Evolutionary conservation across 2,888 invertebrate species (phyloP), one percentile per base, ranked within the genome.

Genomic region (Caenorhabditis zanzibari): DNA sequence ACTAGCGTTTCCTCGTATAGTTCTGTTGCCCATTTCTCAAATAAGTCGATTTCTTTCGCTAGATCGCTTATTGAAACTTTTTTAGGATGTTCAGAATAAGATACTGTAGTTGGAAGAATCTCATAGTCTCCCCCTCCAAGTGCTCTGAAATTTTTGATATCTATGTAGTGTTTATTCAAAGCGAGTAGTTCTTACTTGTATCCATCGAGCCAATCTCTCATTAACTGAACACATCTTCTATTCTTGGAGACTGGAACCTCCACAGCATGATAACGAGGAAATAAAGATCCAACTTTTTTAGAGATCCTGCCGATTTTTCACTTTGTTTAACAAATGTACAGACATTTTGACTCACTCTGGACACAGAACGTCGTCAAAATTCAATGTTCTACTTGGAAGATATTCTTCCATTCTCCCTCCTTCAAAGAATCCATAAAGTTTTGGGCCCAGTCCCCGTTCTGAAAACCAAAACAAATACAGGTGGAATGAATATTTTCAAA

Each of bases 1-100:
- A 75, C 75, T n/a, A 75, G 7, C n/a, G 75, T 75, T 16, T 75
- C 19, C 59, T 66, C 66, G 19, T 56, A 75, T 5, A 75, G n/a
- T 24, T 47, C 61, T 6, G 58, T 49, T 32, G 66, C 14, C 52
- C 66, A 52, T 32, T 52, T 52, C 35, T 68, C 66, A 24, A 68
- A 54, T 19, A 35, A 22, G 14, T 68, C 52, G 3, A 75, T 56
- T 26, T 75, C 75, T 6, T 19, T 5, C 1, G 22, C 16, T 26
- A 75, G 14, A 24, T 68, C 75, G n/a, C 59, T 58, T 2, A 75
- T n/a, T 16, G 75, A 66, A 28, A 75, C 49, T 12, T 1, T 12
- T 24, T 58, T 49, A 19, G 75, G 75, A 68, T 75, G 75, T 7
- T 75, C 75, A 35, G 66, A 59, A 26, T 59, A 75, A 3, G 58